Evolutionary conservation across 2,797 vertebrate genomes (phyloP), one percentile per base, ranked within the genome.

Genomic region (Amblyopsis hoosieri): DNA sequence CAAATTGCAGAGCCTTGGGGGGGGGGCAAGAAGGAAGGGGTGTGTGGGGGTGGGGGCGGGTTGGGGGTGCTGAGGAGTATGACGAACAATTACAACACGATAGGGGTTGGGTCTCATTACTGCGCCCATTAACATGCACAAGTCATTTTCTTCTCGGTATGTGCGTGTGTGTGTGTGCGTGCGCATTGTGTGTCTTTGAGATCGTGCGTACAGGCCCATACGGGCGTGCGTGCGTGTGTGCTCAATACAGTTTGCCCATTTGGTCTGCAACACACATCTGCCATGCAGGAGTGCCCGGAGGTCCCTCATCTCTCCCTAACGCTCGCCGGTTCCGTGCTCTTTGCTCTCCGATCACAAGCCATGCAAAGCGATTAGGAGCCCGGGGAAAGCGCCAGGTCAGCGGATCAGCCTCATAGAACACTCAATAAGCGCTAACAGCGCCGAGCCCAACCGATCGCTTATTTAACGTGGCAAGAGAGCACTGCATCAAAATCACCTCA

Each of bases 61-160:
- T 66, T 78, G 76, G 76, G 70, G 72, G 74, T 69, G 72, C 76
- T 71, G 76, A 82, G 76, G 76, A 73, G 81, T 75, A 89, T 87
- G 85, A 84, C 87, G 87, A 90, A 90, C 85, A 87, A 86, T 89
- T 90, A 87, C 85, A 87, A 85, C 84, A 85, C 69, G 71, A 85
- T 84, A 87, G 78, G 82, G 85, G 85, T 72, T 88, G 84, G 83
- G 73, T 90, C 87, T 91, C 85, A 90, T 91, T 91, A 91, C 87
- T 78, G 84, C 75, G 10, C 50, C 85, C 83, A 91, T 92, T 92
- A 90, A 87, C 87, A 87, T 87, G 88, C 85, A 85, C 77, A 80
- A 86, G 85, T 82, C 55, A 82, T 78, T 82, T 76, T 74, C 75
- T 64, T 75, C 67, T 61, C 57, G 58, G 60, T 42, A 37, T 62